Evolutionary conservation across 2,888 invertebrate species (phyloP).

Genomic region (Argyra leucocephala): DNA sequence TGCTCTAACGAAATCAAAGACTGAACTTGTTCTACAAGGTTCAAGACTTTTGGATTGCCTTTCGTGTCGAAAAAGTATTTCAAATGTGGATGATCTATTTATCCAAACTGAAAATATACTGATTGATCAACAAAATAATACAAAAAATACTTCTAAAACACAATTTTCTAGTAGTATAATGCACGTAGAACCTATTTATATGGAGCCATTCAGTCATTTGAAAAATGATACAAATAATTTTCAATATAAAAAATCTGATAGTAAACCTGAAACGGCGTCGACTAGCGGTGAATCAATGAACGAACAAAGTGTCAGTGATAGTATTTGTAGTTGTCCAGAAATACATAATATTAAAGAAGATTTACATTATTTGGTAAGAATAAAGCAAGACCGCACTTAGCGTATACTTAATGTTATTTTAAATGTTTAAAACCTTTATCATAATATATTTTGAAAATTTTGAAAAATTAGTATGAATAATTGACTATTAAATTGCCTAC

Average conservation of each 20-base stretch:
- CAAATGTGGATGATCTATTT: slow-evolving; percentile 26
- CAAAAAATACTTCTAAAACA: slow-evolving; percentile 17
- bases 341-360: slow-evolving; percentile 25
- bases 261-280: slow-evolving; percentile 11
- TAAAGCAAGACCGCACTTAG: no score
- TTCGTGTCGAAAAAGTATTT: slow-evolving; percentile 25
- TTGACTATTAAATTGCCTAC: no score
- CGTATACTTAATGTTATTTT: no score
- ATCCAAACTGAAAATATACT: neutral
- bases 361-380: slow-evolving; percentile 30
- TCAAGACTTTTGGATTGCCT: slow-evolving; percentile 26
- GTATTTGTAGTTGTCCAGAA: slow-evolving; percentile 26
- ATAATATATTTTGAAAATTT: no score
- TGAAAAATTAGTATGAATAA: no score
- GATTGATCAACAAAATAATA: slow-evolving; percentile 21
- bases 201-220: slow-evolving; percentile 30
- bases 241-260: slow-evolving; percentile 9
- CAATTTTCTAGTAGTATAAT: slow-evolving; percentile 19
- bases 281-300: slow-evolving; percentile 8
- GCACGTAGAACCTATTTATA: slow-evolving; percentile 28
- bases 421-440: no score
- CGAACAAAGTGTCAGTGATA: slow-evolving; percentile 18
- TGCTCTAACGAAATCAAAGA: slow-evolving; percentile 26
- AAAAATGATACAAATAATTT: slow-evolving; percentile 19
- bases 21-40: slow-evolving; percentile 25